Base-by-base conservation (phyloP, 1,140 invertebrate species). In the Neodiprion lecontei region DNA sequence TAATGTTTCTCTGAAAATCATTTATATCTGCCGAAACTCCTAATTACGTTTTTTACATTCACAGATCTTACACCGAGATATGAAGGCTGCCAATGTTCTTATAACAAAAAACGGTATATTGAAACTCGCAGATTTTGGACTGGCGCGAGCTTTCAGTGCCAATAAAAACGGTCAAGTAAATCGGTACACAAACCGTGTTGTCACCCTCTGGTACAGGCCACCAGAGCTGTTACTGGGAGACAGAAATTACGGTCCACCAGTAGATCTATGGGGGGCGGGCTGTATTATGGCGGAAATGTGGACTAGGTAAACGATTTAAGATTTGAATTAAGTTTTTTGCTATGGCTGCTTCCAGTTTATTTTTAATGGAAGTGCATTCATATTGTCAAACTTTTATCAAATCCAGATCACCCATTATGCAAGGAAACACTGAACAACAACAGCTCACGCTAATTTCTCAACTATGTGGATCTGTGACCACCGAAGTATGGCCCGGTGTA, bases 281-380 rank as follows among this genome's bases (percentile, higher is more conserved):
- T 99, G 98, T 83, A 99, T 99, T 66, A 99, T 99, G 97, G 98
- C 98, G 0, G 98, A 99, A 89, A 98, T 99, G 96, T 99, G 98
- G 98, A 99, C 98, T 0, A 89, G 97, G 76, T 84, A 75, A 9
- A 48, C 4, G 4, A 72, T 68, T 47, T 14, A 71, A 7, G 21
- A 21, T 47, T n/a, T 71, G 48, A 71, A 71, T 7, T 14, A 17
- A 61, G 5, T 61, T 17, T 17, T 12, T 17, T 5, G 11, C n/a
- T 61, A 9, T 61, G 53, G 1, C 5, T 40, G 2, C 28, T 40
- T 40, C 5, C 28, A 40, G 28, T 40, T 4, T 40, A 40, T 40
- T 40, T 40, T 40, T 40, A 5, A 17, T 14, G 53, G 53, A 61
- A 12, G 9, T 0, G 90, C 87, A 67, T 93, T 94, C 9, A 93